phyloP scores from a whole-genome alignment of 2,113 vertebrate species.

The Plecturocebus donacophilus region DNA sequence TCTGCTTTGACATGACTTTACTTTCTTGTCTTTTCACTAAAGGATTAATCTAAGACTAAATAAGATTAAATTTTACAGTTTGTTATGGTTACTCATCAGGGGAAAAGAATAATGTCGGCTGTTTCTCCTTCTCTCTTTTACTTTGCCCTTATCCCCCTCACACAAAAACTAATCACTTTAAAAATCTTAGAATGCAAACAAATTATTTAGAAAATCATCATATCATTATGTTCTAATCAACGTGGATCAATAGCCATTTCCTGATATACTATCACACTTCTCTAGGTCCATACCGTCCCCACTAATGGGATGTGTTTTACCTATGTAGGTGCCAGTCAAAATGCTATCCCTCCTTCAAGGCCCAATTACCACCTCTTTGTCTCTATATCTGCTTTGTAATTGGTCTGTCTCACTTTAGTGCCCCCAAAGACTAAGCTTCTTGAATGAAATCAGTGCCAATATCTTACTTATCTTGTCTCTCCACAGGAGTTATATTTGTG shows the following conservation, averaged over 20 bases:
- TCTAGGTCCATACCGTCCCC: background rate
- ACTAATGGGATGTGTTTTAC: background rate
- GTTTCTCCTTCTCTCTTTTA: background rate
- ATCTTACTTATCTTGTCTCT: background rate
- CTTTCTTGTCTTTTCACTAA: background rate
- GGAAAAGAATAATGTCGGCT: background rate
- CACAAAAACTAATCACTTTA: background rate
- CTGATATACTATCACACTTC: background rate
- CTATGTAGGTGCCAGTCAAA: background rate
- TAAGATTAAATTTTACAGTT: background rate
- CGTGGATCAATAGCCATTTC: background rate
- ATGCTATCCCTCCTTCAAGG: background rate
- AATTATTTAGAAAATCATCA: background rate
- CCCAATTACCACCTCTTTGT: background rate
- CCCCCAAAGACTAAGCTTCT: background rate
- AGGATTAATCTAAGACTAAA: constrained; percentile 36
- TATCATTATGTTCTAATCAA: background rate
- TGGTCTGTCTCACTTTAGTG: background rate
- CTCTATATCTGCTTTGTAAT: background rate
- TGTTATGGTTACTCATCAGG: background rate
- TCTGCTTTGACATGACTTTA: background rate
- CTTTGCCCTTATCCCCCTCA: background rate
- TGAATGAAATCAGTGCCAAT: background rate
- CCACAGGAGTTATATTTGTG: background rate
- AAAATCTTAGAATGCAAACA: background rate